Evolutionary conservation across 2,888 invertebrate genomes (phyloP).

Genomic region (Pristionchus exspectatus): DNA sequence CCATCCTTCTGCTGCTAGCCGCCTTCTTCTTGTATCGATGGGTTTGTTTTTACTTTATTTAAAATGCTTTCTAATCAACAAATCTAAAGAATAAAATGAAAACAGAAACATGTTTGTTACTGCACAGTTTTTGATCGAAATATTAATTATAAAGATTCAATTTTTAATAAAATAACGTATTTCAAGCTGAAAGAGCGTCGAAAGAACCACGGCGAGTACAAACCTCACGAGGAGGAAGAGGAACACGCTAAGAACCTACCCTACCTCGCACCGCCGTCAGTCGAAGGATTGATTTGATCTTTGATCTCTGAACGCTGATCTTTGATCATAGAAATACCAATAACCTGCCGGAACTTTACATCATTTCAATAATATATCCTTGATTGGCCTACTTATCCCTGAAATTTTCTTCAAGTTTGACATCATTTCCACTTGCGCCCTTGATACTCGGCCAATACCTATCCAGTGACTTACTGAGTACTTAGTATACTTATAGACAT

Average conservation of each 20-base stretch:
- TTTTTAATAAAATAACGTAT: neutral
- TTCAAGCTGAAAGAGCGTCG: conserved; percentile 53
- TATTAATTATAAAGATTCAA: neutral
- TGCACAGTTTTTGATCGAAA: neutral
- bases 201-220: conserved; percentile 76
- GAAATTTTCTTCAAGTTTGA: neutral
- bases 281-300: conserved; percentile 72
- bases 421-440: neutral
- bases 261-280: conserved; percentile 74
- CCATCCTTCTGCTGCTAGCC: conserved; percentile 20
- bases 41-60: neutral
- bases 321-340: neutral
- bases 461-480: neutral
- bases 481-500: neutral
- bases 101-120: neutral
- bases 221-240: conserved; percentile 76
- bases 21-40: conserved; percentile 50
- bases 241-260: conserved; percentile 76
- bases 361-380: neutral
- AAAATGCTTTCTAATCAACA: neutral
- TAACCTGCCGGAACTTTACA: neutral
- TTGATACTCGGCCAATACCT: neutral
- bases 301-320: conserved; percentile 4
- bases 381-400: neutral
- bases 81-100: neutral